Conservation (phyloP, 2,113 vertebrate genomes). For the Grantiella picta region DNA sequence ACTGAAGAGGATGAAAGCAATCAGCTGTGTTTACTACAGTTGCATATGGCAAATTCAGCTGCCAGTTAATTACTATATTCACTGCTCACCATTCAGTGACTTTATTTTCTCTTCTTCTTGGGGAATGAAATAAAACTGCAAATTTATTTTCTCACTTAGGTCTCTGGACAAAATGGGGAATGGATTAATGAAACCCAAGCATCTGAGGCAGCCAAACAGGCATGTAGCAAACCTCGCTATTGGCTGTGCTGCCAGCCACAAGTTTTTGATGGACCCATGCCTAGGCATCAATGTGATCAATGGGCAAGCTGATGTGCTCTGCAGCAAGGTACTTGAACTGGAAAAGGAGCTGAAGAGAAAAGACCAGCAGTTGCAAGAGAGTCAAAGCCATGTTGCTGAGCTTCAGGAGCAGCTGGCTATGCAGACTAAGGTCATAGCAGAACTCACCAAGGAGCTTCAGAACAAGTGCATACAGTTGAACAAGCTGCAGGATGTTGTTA, state of each 20-base stretch:
- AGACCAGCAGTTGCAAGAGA: slow-evolving; percentile 78
- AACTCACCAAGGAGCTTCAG: slow-evolving; percentile 85
- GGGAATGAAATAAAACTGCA: background rate
- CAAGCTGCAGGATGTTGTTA: slow-evolving; percentile 85
- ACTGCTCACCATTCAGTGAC: background rate
- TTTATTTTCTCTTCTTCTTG: background rate
- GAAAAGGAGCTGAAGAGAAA: slow-evolving; percentile 81
- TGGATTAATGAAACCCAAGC: slow-evolving; percentile 84
- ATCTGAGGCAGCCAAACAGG: slow-evolving; percentile 72
- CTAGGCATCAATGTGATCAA: background rate
- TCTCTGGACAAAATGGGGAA: slow-evolving; percentile 83
- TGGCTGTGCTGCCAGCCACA: slow-evolving; percentile 36
- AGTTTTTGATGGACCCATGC: slow-evolving; percentile 33
- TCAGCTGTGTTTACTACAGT: background rate
- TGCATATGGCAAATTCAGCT: background rate
- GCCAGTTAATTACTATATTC: background rate
- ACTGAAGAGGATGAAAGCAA: background rate
- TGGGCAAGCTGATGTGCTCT: slow-evolving; percentile 66
- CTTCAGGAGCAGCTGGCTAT: slow-evolving; percentile 81
- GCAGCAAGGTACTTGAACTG: slow-evolving; percentile 77
- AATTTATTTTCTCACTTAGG: slow-evolving; percentile 33
- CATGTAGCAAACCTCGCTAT: slow-evolving; percentile 46
- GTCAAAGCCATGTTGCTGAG: slow-evolving; percentile 73
- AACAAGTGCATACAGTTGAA: slow-evolving; percentile 83
- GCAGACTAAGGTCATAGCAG: slow-evolving; percentile 77